Evolutionary conservation across 1,140 invertebrate genomes (phyloP).

Genomic region (Drepana arcuata): DNA sequence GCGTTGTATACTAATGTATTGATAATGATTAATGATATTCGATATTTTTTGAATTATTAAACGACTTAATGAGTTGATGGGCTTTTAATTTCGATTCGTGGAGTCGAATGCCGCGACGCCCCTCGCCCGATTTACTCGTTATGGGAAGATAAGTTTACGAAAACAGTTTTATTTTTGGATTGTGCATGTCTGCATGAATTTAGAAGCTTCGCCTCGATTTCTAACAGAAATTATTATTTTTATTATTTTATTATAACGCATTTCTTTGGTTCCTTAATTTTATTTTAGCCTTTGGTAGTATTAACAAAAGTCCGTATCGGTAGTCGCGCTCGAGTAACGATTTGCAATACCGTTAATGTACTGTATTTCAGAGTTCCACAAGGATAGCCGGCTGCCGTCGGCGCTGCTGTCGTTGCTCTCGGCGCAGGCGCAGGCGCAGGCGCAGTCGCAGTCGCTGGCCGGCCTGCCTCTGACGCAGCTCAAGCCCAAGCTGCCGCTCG

Average conservation of each 20-base stretch:
- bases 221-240: constrained; percentile 63
- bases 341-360: constrained; percentile 62
- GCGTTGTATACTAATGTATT: constrained; percentile 52
- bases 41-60: constrained; percentile 63
- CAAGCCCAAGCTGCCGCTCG: constrained; percentile 16
- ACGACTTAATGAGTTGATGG: constrained; percentile 28
- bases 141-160: constrained; percentile 61
- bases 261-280: constrained; percentile 72
- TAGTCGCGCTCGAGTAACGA: constrained; percentile 55
- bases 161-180: constrained; percentile 36
- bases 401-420: constrained; percentile 54
- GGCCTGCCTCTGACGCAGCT: constrained; percentile 20
- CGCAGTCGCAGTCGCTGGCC: constrained; percentile 33
- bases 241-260: constrained; percentile 64
- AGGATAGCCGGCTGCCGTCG: constrained; percentile 43
- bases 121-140: constrained; percentile 26
- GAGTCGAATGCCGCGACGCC: constrained; percentile 2
- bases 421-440: constrained; percentile 38
- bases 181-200: constrained; percentile 69
- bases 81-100: constrained; percentile 33
- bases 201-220: constrained; percentile 70
- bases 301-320: constrained; percentile 55
- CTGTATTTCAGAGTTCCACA: constrained; percentile 58
- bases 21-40: constrained; percentile 41
- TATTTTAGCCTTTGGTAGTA: constrained; percentile 67